Conservation (phyloP, 2,113 vertebrate genomes). For the Lutjanus erythropterus region DNA sequence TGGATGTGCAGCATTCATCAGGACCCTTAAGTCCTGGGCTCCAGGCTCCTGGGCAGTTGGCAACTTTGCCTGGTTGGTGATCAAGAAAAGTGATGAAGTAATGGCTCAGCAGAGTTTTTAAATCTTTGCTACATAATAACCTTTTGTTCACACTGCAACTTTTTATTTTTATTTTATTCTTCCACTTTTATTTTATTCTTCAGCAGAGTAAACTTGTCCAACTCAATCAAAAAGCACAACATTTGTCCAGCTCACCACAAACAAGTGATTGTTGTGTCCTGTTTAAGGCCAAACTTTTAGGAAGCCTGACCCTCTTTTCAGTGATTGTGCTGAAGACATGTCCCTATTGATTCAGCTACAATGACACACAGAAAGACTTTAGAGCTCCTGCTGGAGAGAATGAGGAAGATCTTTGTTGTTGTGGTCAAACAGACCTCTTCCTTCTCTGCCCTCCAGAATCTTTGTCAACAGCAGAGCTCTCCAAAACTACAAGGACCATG, state of each 20-base stretch:
- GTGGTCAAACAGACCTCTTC: not conserved
- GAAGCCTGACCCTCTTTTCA: constrained; percentile 12
- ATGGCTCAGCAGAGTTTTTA: no score
- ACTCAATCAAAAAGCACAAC: constrained; percentile 3
- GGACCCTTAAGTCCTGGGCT: no score
- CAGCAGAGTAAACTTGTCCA: not conserved
- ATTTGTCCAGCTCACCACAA: not conserved
- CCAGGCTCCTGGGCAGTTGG: no score
- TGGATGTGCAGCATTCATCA: no score
- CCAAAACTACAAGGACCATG: no score
- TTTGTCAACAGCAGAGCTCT: no score
- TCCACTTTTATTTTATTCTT: no score
- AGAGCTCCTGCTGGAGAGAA: constrained; percentile 18
- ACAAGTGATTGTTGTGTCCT: constrained; percentile 8
- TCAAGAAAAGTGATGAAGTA: no score
- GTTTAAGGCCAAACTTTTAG: constrained; percentile 6
- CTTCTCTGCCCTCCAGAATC: constrained; percentile 1
- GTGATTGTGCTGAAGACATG: constrained; percentile 21
- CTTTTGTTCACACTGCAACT: no score
- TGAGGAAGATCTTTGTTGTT: constrained; percentile 29
- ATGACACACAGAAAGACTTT: constrained; percentile 16
- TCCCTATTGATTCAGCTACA: constrained; percentile 17
- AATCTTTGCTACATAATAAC: no score
- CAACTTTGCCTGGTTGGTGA: no score
- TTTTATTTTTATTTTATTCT: no score